These are phyloP conservation scores for Epicauta chinensis DNA, from an alignment of 1,140 invertebrate genomes.

Conservation along the genomic window DNA sequence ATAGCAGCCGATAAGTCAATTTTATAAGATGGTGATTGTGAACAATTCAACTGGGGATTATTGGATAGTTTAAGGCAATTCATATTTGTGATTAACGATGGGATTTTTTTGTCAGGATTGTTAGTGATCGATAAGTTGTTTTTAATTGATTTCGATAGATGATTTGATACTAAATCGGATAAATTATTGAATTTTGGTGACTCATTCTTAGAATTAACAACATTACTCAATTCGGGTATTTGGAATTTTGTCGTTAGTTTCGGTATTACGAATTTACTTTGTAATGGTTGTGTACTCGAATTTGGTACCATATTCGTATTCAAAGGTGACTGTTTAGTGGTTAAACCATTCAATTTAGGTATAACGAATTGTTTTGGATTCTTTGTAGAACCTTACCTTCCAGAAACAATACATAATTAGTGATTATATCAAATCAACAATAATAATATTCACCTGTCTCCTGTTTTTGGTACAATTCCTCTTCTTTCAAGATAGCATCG, in stretches of 20 bases:
- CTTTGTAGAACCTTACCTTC: conserved; percentile 47
- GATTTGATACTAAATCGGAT: conserved; percentile 13
- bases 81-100: too few species aligned
- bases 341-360: conserved; percentile 17
- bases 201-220: conserved; percentile 1
- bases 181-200: conserved; percentile 14
- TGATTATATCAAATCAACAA: too few species aligned
- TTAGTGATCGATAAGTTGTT: neutral
- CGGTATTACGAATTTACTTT: conserved; percentile 11
- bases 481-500: conserved; percentile 66
- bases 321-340: too few species aligned
- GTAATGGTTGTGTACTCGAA: neutral
- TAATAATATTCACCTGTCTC: conserved; percentile 36
- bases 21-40: conserved; percentile 6
- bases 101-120: too few species aligned
- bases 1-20: conserved; percentile 35
- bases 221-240: conserved; percentile 1
- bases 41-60: too few species aligned
- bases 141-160: conserved; percentile 12
- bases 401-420: conserved; percentile 47
- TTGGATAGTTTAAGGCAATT: too few species aligned
- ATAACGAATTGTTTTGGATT: conserved; percentile 12
- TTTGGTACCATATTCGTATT: too few species aligned
- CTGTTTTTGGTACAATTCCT: conserved; percentile 8
- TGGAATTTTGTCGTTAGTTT: neutral